Conservation (phyloP, 2,113 vertebrate species). For the Neolamprologus toae region DNA sequence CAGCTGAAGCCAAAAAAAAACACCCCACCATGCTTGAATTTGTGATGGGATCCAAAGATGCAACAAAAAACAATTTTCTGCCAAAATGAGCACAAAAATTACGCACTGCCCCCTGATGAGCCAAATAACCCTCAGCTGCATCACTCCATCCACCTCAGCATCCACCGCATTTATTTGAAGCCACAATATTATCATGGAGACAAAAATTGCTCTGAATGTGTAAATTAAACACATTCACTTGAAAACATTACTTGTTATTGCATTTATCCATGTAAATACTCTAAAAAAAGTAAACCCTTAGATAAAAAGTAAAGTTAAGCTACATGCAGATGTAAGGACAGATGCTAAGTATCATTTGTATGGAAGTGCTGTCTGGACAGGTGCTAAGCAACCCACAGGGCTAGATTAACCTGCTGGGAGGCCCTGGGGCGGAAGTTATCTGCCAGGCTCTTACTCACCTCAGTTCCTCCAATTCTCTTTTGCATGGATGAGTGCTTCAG, state of each 20-base stretch:
- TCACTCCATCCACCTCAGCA: not conserved
- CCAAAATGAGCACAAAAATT: not conserved
- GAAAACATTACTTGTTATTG: not conserved
- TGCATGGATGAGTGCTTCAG: not conserved
- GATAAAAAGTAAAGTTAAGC: not conserved
- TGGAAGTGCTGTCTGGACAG: not conserved
- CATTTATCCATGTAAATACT: not conserved
- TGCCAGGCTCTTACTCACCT: not conserved
- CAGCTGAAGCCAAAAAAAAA: not conserved
- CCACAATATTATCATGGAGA: not conserved
- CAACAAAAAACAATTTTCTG: not conserved
- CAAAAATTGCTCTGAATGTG: not conserved
- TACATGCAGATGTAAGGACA: not conserved
- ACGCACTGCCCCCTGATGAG: fast-evolving
- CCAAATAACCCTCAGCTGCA: not conserved
- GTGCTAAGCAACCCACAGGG: not conserved
- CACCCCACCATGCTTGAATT: not conserved
- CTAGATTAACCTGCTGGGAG: not conserved
- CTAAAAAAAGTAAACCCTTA: not conserved
- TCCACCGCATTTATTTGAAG: not conserved
- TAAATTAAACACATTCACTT: not conserved
- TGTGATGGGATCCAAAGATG: not conserved
- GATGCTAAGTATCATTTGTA: not conserved
- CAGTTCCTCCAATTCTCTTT: not conserved
- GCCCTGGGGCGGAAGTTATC: not conserved